Percentiles rank a stretch among this genome's conserved stretches.
Conservation (phyloP, 2,113 vertebrate species). For the Phodopus roborovskii region DNA sequence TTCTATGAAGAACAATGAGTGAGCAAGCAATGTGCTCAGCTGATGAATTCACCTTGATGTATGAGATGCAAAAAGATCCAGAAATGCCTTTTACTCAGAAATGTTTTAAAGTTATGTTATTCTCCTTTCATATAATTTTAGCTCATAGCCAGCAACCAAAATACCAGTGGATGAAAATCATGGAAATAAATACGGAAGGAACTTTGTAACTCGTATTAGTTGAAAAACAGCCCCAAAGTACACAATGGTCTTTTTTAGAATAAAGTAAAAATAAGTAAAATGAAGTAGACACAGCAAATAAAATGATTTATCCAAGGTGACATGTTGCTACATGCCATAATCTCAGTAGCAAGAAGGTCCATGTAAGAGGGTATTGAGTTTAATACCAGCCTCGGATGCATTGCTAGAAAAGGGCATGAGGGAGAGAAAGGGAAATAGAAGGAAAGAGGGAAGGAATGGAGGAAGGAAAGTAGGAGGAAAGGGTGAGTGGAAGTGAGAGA, state of each 20-base stretch:
- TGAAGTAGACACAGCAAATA: not conserved
- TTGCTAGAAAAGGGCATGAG: no score
- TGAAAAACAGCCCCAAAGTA: not conserved
- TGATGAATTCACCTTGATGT: not conserved
- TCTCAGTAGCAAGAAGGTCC: not conserved
- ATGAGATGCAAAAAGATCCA: not conserved
- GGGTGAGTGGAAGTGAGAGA: not conserved
- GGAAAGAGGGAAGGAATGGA: not conserved
- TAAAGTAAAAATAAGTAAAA: slow-evolving; percentile 11
- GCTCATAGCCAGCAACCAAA: not conserved
- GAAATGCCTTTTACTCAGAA: not conserved
- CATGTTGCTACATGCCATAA: not conserved
- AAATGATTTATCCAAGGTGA: not conserved
- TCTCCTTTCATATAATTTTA: not conserved
- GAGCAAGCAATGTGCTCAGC: not conserved
- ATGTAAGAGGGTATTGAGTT: not conserved
- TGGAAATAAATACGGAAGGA: not conserved
- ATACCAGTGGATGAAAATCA: not conserved
- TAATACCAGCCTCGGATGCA: not conserved
- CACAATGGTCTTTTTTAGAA: not conserved
- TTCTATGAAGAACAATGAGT: rapidly evolving
- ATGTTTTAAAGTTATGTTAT: not conserved
- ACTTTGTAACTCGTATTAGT: not conserved
- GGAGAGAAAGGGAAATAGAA: not conserved
- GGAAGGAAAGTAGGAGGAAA: not conserved